These are phyloP conservation scores for Amitus sp. DNA, from an alignment of 2,888 invertebrate species.

Conservation along the genomic window DNA sequence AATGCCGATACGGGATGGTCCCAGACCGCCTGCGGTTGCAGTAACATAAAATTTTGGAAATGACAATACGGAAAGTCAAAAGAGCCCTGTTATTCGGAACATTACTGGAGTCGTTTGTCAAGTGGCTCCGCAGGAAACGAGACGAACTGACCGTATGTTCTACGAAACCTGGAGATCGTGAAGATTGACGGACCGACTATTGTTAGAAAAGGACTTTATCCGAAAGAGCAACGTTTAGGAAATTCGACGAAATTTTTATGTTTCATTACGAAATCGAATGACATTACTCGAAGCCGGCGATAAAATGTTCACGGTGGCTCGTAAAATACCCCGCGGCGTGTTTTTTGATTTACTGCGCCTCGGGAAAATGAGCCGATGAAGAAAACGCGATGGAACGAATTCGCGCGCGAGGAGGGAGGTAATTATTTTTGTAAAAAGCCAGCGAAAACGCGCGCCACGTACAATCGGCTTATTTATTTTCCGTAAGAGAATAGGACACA, in stretches of 20 bases:
- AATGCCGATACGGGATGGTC: constrained; percentile 25
- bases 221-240: not conserved
- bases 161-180: constrained; percentile 11
- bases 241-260: constrained; percentile 6
- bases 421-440: too few species aligned
- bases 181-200: too few species aligned
- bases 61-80: constrained; percentile 43
- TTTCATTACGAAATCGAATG: constrained; percentile 4
- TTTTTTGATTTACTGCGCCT: too few species aligned
- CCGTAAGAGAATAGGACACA: not conserved
- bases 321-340: not conserved
- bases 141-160: constrained; percentile 42
- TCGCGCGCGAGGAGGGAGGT: too few species aligned
- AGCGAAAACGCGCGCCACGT: too few species aligned
- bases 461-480: too few species aligned
- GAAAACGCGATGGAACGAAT: too few species aligned
- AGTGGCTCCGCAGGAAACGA: constrained; percentile 47
- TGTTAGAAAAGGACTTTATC: not conserved
- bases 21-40: constrained; percentile 40
- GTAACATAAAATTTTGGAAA: constrained; percentile 22
- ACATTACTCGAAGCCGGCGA: not conserved
- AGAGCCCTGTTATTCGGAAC: constrained; percentile 51
- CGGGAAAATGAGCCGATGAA: too few species aligned
- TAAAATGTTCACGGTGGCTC: constrained; percentile 1
- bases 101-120: constrained; percentile 55